Conservation (phyloP, 2,888 invertebrate genomes). For the Physocephala rufipes region DNA sequence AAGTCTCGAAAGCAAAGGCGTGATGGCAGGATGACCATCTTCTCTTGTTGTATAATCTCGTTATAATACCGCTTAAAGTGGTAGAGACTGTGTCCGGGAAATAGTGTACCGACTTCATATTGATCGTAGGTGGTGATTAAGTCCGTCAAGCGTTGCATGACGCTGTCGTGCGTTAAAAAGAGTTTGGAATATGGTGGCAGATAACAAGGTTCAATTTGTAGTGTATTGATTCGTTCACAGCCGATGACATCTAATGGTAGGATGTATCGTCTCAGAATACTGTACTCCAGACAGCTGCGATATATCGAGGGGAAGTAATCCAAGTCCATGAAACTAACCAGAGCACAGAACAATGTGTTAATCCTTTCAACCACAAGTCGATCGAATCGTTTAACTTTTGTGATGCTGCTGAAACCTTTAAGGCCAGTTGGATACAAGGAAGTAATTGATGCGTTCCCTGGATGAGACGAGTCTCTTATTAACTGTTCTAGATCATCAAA, state of each 20-base stretch:
- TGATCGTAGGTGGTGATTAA: conserved; percentile 49
- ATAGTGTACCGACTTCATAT: conserved; percentile 46
- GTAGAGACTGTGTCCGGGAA: conserved; percentile 47
- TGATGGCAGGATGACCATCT: conserved; percentile 50
- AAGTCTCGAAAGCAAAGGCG: conserved; percentile 60
- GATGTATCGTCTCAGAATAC: conserved; percentile 42
- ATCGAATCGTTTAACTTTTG: conserved; percentile 49
- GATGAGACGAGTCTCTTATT: conserved; percentile 36
- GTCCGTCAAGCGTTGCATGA: conserved; percentile 49
- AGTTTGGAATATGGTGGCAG: conserved; percentile 53
- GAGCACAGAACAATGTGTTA: conserved; percentile 49
- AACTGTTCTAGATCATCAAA: conserved; percentile 46
- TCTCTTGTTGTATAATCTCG: conserved; percentile 49
- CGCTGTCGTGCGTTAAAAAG: conserved; percentile 50
- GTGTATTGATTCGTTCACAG: conserved; percentile 13
- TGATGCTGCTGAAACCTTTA: conserved; percentile 51
- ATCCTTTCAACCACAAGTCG: conserved; percentile 52
- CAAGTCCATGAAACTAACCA: conserved; percentile 48
- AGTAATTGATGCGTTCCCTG: not conserved
- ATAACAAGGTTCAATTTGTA: conserved; percentile 15
- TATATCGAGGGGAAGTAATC: conserved; percentile 46
- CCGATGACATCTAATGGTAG: conserved; percentile 20
- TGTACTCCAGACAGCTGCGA: conserved; percentile 54
- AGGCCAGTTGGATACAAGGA: conserved; percentile 36
- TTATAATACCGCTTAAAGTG: conserved; percentile 49